Percentiles rank a stretch among this genome's conserved stretches.
These are phyloP conservation scores for Hypselothyrea guttata DNA, from an alignment of 2,888 invertebrate genomes.

Conservation along the genomic window DNA sequence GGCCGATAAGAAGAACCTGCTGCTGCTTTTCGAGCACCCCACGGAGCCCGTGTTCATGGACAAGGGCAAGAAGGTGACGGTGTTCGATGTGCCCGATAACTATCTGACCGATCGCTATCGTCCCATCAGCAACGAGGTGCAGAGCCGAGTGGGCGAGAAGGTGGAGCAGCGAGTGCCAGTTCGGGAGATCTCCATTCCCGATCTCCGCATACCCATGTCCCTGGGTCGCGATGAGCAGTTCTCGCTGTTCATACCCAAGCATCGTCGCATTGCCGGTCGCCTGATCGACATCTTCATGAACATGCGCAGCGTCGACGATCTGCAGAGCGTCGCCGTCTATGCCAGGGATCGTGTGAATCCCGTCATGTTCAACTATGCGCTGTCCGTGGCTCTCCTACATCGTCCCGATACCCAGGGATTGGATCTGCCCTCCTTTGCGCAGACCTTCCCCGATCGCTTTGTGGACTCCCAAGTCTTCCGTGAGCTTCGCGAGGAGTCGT, in stretches of 20 bases:
- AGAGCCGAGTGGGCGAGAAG: slow-evolving; percentile 84
- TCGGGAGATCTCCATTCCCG: slow-evolving; percentile 86
- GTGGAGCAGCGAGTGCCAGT: slow-evolving; percentile 84
- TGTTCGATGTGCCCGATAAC: slow-evolving; percentile 86
- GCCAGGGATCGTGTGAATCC: slow-evolving; percentile 90
- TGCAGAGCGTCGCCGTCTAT: slow-evolving; percentile 87
- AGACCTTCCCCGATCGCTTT: slow-evolving; percentile 87
- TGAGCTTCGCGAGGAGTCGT: slow-evolving; percentile 84
- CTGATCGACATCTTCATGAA: slow-evolving; percentile 88
- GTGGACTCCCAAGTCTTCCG: slow-evolving; percentile 85
- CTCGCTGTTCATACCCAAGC: slow-evolving; percentile 88
- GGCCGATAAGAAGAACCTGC: slow-evolving; percentile 84
- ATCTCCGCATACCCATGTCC: slow-evolving; percentile 85
- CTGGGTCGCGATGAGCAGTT: slow-evolving; percentile 86
- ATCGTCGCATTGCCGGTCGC: slow-evolving; percentile 86
- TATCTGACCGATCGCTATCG: slow-evolving; percentile 85
- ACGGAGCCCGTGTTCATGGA: slow-evolving; percentile 90
- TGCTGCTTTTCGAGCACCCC: slow-evolving; percentile 89
- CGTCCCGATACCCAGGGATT: slow-evolving; percentile 85
- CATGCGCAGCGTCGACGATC: slow-evolving; percentile 87
- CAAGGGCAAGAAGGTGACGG: slow-evolving; percentile 86
- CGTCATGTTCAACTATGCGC: slow-evolving; percentile 90
- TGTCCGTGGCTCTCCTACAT: slow-evolving; percentile 89
- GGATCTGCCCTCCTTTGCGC: slow-evolving; percentile 85
- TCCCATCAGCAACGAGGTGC: slow-evolving; percentile 83